These are phyloP conservation scores for Trimorus sp. DNA, from an alignment of 2,888 invertebrate species.

Conservation along the genomic window DNA sequence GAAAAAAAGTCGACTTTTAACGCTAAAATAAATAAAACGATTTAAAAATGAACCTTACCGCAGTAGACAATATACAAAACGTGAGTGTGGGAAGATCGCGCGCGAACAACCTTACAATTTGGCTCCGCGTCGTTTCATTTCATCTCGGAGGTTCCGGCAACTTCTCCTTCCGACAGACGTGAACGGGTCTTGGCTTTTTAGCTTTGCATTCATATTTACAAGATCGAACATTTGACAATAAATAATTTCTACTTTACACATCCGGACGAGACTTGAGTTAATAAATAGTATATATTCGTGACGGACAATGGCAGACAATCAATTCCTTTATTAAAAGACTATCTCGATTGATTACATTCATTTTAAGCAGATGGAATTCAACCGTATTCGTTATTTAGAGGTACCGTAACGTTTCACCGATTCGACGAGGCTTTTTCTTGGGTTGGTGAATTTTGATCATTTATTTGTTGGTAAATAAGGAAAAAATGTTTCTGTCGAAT, in stretches of 20 bases:
- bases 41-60: conserved; percentile 53
- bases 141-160: conserved; percentile 6
- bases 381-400: too few species aligned
- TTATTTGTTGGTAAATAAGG: too few species aligned
- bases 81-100: conserved; percentile 46
- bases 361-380: too few species aligned
- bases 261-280: conserved; percentile 24
- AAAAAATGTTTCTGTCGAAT: too few species aligned
- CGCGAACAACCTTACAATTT: conserved; percentile 29
- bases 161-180: too few species aligned
- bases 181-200: too few species aligned
- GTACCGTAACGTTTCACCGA: too few species aligned
- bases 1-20: conserved; percentile 21
- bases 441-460: too few species aligned
- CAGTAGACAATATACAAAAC: conserved; percentile 56
- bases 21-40: conserved; percentile 60
- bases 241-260: conserved; percentile 53
- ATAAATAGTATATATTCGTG: conserved; percentile 31
- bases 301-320: not conserved
- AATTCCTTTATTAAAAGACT: not conserved
- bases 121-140: conserved; percentile 43
- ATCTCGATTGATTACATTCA: not conserved
- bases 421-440: too few species aligned
- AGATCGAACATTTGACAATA: conserved; percentile 41
- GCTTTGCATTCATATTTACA: conserved; percentile 22